Base-by-base conservation (phyloP, 2,888 invertebrate species). In the Zhengitettix transpicula region DNA sequence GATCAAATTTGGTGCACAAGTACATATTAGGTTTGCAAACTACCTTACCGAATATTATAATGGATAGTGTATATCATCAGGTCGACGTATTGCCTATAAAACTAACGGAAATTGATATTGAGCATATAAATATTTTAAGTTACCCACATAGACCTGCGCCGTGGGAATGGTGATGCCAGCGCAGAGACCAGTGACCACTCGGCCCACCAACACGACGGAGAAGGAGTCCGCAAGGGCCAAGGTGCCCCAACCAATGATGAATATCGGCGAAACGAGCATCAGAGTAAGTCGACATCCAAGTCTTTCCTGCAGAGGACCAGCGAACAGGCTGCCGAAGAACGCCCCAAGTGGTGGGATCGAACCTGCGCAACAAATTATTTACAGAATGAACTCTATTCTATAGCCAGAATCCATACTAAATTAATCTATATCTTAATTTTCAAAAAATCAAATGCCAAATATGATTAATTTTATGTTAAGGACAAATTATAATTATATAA, bases 111-210 rank as follows among this genome's bases (percentile, higher is more conserved):
- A n/a, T 47, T 47, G 14, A n/a, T n/a, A 1, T 42, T 7, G 11
- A 44, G 44, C 40, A 58, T 8, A 52, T 59, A n/a, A n/a, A n/a
- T n/a, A n/a, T n/a, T n/a, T n/a, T n/a, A n/a, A n/a, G n/a, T 3
- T 55, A 69, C 81, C 78, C 64, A 84, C 80, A 69, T 84, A 85
- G 64, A 81, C 78, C 72, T 80, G 81, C n/a, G 77, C 77, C 7
- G 83, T 77, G 0, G 84, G 82, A 11, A 79, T 72, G 1, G 77
- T 75, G 40, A 84, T 77, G 0, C 82, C 81, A 3, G 78, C 77
- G 58, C 82, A 80, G 52, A 81, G 72, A 0, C 85, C 85, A 0
- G 79, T 77, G 42, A 81, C 63, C 10, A 79, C 68, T 53, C 85
- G 71, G 0, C 81, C 83, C 2, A 76, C 61, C 12, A 81, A 71